Conservation (phyloP, 35 echinoderm and acorn worm species). For the Strongylocentrotus purpuratus region DNA sequence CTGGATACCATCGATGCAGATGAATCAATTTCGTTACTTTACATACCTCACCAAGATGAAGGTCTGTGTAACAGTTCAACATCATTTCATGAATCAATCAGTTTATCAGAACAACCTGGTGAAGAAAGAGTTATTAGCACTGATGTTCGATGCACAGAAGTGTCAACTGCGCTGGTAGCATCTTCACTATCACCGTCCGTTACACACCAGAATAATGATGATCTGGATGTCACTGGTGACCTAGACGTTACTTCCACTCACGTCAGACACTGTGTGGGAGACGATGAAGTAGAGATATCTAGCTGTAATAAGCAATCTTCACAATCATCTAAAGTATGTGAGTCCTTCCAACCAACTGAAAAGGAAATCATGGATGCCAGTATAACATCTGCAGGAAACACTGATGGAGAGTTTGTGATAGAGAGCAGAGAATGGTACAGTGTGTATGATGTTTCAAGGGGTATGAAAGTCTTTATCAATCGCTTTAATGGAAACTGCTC, state of each 20-base stretch:
- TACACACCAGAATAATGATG: background rate
- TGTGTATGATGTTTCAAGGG: slow-evolving; percentile 23
- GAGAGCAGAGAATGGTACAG: slow-evolving; percentile 22
- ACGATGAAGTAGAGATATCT: background rate
- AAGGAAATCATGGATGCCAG: background rate
- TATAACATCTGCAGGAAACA: background rate
- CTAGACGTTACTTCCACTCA: background rate
- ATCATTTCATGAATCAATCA: background rate
- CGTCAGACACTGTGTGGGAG: background rate
- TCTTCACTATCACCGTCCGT: background rate
- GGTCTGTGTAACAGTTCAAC: background rate
- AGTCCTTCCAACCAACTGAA: background rate
- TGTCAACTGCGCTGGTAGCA: background rate
- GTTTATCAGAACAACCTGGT: background rate
- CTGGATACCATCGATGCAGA: background rate
- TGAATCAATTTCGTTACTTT: background rate
- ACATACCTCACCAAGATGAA: background rate
- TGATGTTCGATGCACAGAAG: background rate
- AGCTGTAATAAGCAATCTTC: background rate
- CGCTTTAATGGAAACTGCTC: slow-evolving; percentile 62
- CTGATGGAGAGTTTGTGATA: background rate
- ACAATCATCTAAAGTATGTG: background rate
- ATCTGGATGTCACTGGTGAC: background rate
- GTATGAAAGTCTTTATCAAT: slow-evolving; percentile 64
- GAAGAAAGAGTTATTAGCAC: background rate